Conservation (phyloP, 2,888 invertebrate species). For the Phragmatobia fuliginosa region DNA sequence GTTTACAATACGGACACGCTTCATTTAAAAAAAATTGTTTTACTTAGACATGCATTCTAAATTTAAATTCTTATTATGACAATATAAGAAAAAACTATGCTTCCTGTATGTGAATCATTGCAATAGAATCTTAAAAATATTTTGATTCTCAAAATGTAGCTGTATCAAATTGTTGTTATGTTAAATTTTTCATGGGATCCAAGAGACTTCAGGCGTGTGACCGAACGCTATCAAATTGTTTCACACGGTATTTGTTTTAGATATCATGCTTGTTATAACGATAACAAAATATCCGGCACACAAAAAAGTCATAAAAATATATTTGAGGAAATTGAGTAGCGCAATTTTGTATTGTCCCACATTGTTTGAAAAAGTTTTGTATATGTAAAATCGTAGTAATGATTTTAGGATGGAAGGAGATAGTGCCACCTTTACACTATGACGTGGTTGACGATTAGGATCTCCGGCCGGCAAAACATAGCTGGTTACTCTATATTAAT, state of each 20-base stretch:
- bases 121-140: constrained; percentile 9
- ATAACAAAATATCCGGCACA: constrained; percentile 20
- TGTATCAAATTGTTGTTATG: constrained; percentile 16
- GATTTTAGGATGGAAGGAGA: neutral
- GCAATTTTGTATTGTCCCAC: neutral
- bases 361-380: neutral
- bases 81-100: neutral
- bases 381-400: neutral
- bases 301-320: neutral
- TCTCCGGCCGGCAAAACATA: no score
- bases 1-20: neutral
- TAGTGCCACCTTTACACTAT: neutral
- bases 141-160: constrained; percentile 14
- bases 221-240: constrained; percentile 16
- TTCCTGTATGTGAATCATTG: constrained; percentile 7
- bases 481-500: no score
- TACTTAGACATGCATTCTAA: neutral
- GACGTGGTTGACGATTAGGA: neutral
- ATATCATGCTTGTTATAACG: constrained; percentile 17
- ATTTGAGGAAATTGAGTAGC: neutral
- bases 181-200: constrained; percentile 17
- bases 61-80: neutral
- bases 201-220: constrained; percentile 21
- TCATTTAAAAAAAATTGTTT: neutral
- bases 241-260: constrained; percentile 21